Evolutionary conservation across 2,113 vertebrate genomes (phyloP), one percentile per base, ranked within the genome.

Genomic region (Circaetus cinerascens): DNA sequence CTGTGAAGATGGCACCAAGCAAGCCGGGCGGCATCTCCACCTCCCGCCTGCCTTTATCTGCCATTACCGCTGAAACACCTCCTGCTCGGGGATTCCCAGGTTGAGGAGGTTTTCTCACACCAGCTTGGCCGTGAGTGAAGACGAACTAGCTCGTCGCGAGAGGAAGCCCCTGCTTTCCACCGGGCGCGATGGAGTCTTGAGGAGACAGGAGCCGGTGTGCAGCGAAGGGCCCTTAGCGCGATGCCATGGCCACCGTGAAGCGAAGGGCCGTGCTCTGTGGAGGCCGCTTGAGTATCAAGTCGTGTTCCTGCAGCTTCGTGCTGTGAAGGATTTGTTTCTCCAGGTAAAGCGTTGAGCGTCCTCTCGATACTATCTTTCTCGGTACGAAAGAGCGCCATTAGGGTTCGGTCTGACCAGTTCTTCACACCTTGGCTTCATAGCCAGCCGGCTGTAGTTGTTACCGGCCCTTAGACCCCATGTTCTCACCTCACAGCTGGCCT

Each of bases 121-220:
- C 29, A 32, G 0, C 16, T 30, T 21, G 30, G n/a, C 59, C 22
- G 0, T 14, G 18, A 32, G 34, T 30, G 59, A 22, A 45, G 67
- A 45, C 0, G 2, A 74, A 13, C 0, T 34, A 25, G 26, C 11
- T 59, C n/a, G 2, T 5, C 0, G 2, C 0, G 2, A 40, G 4
- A 13, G 8, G 20, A 66, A 45, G 22, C 5, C 13, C 2, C 3
- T 0, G 0, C 16, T 34, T 71, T 34, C 18, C 32, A 5, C 6
- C 15, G 4, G 29, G 5, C 9, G 1, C 2, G 10, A 15, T 25
- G 55, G 55, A 34, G 22, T 20, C 59, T 14, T n/a, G 40, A 69
- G 40, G 34, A 55, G 19, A 22, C 16, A 4, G 64, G 32, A 46
- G 27, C 21, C 0, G 4, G 3, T 4, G 1, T 11, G 27, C 0